Evolutionary conservation across 2,113 vertebrate genomes (phyloP), one percentile per base, ranked within the genome.

Genomic region (Megaceryle maxima): DNA sequence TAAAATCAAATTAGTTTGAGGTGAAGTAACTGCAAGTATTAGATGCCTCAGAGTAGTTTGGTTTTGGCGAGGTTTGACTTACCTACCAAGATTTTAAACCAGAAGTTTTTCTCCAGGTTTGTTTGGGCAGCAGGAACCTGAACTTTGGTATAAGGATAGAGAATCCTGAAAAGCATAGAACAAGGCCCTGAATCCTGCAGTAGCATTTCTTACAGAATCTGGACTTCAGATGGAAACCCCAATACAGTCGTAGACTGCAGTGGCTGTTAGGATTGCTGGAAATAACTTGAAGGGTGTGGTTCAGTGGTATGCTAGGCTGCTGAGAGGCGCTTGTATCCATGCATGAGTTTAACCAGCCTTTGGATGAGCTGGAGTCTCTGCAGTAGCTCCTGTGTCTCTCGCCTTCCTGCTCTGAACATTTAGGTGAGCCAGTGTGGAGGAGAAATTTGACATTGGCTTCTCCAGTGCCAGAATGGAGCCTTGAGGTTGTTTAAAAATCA

Each of bases 1-100:
- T 62, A 81, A 95, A 88, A 92, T 84, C 70, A 72, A 70, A 85
- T 93, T 89, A 87, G 50, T 87, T 72, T 89, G 81, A 92, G 69
- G 62, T 89, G 62, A 94, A 85, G 46, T 31, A 83, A 73, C 63
- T 73, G 46, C 33, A 67, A 73, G 39, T 66, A n/a, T 16, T 25
- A 88, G 76, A 62, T 62, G 21, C 5, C 43, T 82, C 55, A 76
- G 74, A 84, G 24, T 6, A 64, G 56, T 3, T 0, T 2, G 35
- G 13, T n/a, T 96, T 84, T 68, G 56, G 64, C 1, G 3, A 31
- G 51, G 43, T 73, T 88, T 92, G 87, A 78, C 22, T 84, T 82
- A 21, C 10, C 28, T 41, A 19, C 35, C 41, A 46, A 5, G 43
- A 41, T 43, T 73, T 92, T 33, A 72, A 72, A 73, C 16, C 26